A percentile compares a stretch with the other conserved stretches of the same genome.
Evolutionary conservation across 2,797 vertebrate genomes (phyloP).

Genomic region (Macrochelys suwanniensis): DNA sequence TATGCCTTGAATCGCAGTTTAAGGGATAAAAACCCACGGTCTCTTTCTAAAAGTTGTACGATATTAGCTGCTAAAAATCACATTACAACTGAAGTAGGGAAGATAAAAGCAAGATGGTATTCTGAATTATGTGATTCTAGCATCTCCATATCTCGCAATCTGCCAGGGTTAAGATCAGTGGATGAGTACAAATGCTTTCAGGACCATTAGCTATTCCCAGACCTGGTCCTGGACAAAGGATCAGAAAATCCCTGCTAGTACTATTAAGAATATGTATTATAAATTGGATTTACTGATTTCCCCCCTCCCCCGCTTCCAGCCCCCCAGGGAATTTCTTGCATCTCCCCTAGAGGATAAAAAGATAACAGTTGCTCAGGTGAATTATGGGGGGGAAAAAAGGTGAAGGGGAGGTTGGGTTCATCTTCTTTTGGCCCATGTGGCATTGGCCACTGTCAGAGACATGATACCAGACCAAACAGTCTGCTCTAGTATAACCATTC

Average conservation of each 20-base stretch:
- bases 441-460: not conserved
- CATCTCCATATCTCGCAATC: fast-evolving
- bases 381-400: not conserved
- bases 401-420: not conserved
- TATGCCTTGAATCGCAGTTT: not conserved
- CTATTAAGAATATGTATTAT: fast-evolving
- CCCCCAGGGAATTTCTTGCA: not conserved
- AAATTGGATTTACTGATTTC: not conserved
- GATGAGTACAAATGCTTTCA: not conserved
- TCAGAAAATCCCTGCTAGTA: not conserved
- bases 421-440: not conserved
- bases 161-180: not conserved
- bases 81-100: not conserved
- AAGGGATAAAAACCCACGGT: constrained; percentile 2
- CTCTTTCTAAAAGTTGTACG: not conserved
- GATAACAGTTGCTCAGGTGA: not conserved
- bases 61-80: not conserved
- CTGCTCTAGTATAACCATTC: not conserved
- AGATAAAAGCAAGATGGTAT: not conserved
- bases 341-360: not conserved
- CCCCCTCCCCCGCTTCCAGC: no score
- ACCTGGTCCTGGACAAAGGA: constrained; percentile 1
- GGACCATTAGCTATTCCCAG: constrained; percentile 1
- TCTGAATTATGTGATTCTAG: not conserved
- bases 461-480: not conserved